phyloP scores from a whole-genome alignment of 2,888 invertebrate species.

The Megaustenia siamemsis region DNA sequence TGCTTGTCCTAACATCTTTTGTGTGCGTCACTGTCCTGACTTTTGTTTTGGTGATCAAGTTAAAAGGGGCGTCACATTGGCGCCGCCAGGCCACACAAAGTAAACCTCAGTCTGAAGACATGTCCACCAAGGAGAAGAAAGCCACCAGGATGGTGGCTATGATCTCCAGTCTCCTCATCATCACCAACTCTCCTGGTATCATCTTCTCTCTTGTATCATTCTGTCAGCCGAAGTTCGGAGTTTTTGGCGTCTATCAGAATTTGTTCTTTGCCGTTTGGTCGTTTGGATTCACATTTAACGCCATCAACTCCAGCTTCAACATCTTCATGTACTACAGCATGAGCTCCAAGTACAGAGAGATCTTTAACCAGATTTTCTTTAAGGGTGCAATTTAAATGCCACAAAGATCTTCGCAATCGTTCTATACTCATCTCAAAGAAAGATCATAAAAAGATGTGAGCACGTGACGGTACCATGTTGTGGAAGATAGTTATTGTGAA shows the following conservation, averaged over 20 bases:
- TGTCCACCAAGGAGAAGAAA: neutral
- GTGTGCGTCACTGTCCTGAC: neutral
- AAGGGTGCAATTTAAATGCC: neutral
- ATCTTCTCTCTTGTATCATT: conserved; percentile 7
- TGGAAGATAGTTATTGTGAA: too few relatives aligned
- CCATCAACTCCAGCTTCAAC: conserved; percentile 33
- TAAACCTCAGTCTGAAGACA: neutral
- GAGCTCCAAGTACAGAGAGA: conserved; percentile 34
- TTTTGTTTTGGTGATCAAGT: neutral
- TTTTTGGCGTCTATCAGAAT: conserved; percentile 3
- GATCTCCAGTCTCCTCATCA: conserved; percentile 26
- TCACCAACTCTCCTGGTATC: conserved; percentile 3
- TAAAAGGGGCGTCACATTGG: neutral
- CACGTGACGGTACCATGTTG: too few relatives aligned
- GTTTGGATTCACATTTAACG: conserved; percentile 12
- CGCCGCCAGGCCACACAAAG: neutral
- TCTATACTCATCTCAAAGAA: too few relatives aligned
- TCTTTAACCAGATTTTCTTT: neutral
- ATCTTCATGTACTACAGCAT: conserved; percentile 34
- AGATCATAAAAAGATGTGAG: too few relatives aligned
- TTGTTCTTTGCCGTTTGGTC: conserved; percentile 14
- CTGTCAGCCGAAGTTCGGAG: conserved; percentile 1
- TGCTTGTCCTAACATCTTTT: neutral
- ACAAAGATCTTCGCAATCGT: too few relatives aligned
- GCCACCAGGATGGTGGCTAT: neutral